Base-by-base conservation (phyloP, 2,113 vertebrate species). In the Erinaceus europaeus region DNA sequence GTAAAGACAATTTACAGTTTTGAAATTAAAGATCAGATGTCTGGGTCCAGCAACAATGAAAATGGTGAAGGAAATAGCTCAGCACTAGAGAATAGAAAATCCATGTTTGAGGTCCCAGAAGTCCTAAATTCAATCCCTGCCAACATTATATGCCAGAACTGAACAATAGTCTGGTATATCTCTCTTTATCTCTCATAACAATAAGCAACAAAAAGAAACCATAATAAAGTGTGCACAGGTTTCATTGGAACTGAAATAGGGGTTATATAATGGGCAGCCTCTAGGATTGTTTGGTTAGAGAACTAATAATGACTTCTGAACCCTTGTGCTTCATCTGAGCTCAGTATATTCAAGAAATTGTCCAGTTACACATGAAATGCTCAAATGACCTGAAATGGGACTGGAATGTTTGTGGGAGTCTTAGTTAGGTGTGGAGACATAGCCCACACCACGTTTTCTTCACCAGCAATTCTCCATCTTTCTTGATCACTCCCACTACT, bases 221-320 rank as follows among this genome's bases (percentile, higher is more conserved):
- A 7, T 9, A 44, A 53, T 64, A 2, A 38, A 46, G 2, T 3
- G 9, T 25, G 9, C 50, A 72, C 13, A 11, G 40, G 72, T 72
- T 18, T 36, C 25, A 72, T 32, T 15, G 42, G 20, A 23, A 38
- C 25, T 85, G 68, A 81, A 13, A 40, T 34, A 14, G 1, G 14
- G 4, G 42, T 46, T 15, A 38, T 13, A 38, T 0, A 71, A 42
- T 50, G 29, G n/a, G 40, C 52, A 4, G 0, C 46, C 55, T 65
- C 85, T 50, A 67, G 25, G 67, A 25, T 6, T 8, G 13, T 42
- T 52, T 87, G 55, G 75, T 62, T 64, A 84, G 9, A 36, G 64
- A 64, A 71, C 61, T 57, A 76, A 88, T 73, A 62, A 73, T 40
- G 75, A 90, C 64, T 32, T 80, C 34, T 36, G 67, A 80, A 25